Evolutionary conservation across 2,113 vertebrate genomes (phyloP), one percentile per base, ranked within the genome.

Genomic region (Myrmophylax atrothorax): DNA sequence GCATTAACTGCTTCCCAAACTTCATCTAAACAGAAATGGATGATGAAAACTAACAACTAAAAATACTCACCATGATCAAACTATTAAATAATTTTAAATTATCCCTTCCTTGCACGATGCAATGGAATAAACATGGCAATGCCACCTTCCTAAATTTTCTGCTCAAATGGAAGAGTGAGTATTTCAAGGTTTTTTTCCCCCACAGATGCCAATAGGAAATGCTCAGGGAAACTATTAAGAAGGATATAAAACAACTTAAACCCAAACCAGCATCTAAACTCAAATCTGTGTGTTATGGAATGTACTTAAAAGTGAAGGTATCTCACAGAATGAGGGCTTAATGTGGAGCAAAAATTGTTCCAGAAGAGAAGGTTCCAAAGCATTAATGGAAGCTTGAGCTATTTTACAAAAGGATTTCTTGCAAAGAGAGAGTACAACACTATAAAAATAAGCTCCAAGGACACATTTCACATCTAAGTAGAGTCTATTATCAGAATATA

Each of bases 381-480:
- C 14, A 49, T 31, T 60, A 66, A 82, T 35, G 22, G 42, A 94
- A 97, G 13, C 16, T 60, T 89, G 68, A 78, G 33, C 64, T 84
- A 42, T 55, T 88, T 94, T 56, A 70, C 28, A 76, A 55, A 79
- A 69, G 31, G 28, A 59, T 66, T 92, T 84, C 47, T 94, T 74
- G 44, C 38, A 87, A 33, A 29, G 53, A 76, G 83, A 35, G 10
- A 75, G n/a, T 52, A 66, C 24, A 76, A 40, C 47, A 56, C 15
- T 64, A 59, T 50, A 89, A 72, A 94, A 94, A 84, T 35, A n/a
- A 95, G 60, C 84, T 89, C 77, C 89, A 91, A 95, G 89, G 93
- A 81, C 77, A 91, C 73, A 87, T 89, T 91, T 89, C 64, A 72
- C 73, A 59, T 89, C 68, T 90, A 89, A 94, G 60, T 42, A 70